Percentiles rank a stretch among this genome's conserved stretches.
Conservation (phyloP, 2,113 vertebrate species). For the Eclectus roratus region DNA sequence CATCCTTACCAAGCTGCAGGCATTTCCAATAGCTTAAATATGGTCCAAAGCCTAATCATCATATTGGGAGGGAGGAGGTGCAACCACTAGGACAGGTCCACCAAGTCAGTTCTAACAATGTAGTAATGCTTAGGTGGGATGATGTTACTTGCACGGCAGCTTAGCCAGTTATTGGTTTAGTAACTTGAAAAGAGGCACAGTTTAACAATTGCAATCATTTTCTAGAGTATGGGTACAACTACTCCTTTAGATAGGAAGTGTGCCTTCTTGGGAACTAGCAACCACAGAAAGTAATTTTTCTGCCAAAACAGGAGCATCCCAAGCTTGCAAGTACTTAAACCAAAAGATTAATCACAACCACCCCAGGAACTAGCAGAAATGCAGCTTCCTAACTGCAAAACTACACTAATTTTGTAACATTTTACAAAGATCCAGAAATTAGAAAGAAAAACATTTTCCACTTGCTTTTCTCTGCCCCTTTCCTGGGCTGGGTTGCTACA, state of each 20-base stretch:
- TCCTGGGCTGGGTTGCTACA: not conserved
- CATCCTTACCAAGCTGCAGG: not conserved
- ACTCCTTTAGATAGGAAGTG: not conserved
- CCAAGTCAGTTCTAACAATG: not conserved
- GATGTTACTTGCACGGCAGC: not conserved
- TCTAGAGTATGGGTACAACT: not conserved
- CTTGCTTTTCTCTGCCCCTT: not conserved
- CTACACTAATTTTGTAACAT: not conserved
- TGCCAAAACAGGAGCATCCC: not conserved
- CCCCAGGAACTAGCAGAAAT: not conserved
- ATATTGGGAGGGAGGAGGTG: fast-evolving
- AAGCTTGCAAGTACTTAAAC: not conserved
- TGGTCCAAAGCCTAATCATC: not conserved
- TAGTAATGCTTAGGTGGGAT: not conserved
- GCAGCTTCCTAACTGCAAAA: not conserved
- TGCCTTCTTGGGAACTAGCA: not conserved
- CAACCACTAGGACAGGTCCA: not conserved
- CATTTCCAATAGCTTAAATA: not conserved
- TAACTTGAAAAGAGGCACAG: not conserved
- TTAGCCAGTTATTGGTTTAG: not conserved
- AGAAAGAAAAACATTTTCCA: not conserved
- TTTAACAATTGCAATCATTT: not conserved
- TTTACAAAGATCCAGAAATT: not conserved
- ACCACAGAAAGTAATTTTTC: not conserved
- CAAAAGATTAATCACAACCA: not conserved